Percentiles rank a stretch among this genome's conserved stretches.
phyloP scores from a whole-genome alignment of 2,888 invertebrate genomes.

The Yponomeuta evonymella region DNA sequence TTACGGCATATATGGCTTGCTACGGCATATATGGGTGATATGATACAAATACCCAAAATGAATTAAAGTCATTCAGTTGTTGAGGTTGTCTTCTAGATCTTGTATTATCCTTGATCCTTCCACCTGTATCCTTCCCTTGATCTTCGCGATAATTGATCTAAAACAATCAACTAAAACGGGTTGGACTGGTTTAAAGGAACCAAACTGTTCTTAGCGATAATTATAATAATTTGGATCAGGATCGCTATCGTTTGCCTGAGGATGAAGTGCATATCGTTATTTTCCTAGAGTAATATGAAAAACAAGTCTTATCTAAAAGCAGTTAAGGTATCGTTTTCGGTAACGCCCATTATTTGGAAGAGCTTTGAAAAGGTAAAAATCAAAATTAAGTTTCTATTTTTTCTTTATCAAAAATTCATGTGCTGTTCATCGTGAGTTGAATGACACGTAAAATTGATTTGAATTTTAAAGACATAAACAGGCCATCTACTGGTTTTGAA shows the following conservation, averaged over 20 bases:
- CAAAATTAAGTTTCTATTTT: too few species aligned
- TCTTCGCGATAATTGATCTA: background rate
- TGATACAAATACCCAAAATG: too few species aligned
- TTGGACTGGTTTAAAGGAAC: background rate
- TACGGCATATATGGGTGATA: too few species aligned
- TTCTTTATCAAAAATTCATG: too few species aligned
- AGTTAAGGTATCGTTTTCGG: too few species aligned
- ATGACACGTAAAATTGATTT: background rate
- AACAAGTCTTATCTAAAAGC: too few species aligned
- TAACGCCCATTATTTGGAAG: too few species aligned
- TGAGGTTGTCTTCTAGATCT: background rate
- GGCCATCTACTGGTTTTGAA: conserved; percentile 14
- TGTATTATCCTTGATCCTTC: background rate
- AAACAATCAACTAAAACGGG: conserved; percentile 2
- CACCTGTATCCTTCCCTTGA: background rate
- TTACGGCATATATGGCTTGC: too few species aligned
- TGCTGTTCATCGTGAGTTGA: too few species aligned
- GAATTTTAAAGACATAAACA: conserved; percentile 10
- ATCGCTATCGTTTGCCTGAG: background rate
- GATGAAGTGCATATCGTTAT: too few species aligned
- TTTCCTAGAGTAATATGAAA: too few species aligned
- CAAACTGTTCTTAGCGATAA: conserved; percentile 2
- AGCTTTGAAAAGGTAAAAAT: too few species aligned
- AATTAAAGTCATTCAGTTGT: background rate
- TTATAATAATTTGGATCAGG: conserved; percentile 13